Evolutionary conservation across 2,797 vertebrate genomes (phyloP), one percentile per base, ranked within the genome.

Genomic region (Spinus pinus): DNA sequence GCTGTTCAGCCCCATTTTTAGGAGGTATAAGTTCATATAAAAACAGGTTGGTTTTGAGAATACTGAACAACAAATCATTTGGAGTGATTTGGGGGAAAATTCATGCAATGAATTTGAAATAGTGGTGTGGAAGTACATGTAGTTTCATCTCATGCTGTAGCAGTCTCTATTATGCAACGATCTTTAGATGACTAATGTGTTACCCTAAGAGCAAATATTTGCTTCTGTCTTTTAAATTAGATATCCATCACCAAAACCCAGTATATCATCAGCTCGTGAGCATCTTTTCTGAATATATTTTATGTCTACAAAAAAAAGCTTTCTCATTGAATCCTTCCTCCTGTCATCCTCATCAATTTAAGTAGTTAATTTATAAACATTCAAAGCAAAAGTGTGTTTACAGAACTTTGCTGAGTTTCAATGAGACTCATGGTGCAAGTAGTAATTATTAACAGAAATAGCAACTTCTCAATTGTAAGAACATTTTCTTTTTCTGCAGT

Each of bases 391-490:
- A 90, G 15, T 20, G 10, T 77, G 27, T 91, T 78, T 75, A 61
- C 35, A 37, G 74, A 93, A 71, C 42, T 86, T 93, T 4, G 5
- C 66, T 50, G 56, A 75, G 54, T 92, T 96, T 90, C 90, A 73
- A 7, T 94, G 53, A 88, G 89, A 67, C 73, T 71, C 60, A 41
- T 50, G 19, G 71, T 72, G 47, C 69, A 95, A 74, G 61, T 64
- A 80, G 81, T 72, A 94, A 92, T 92, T 96, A 89, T 88, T 69
- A 89, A 81, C 44, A 85, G 77, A 85, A 86, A 50, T 54, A 94
- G 74, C 44, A 89, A 56, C 35, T 90, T n/a, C 61, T 50, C 46
- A 70, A 3, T 62, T 86, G 62, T 54, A 81, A 79, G 58, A 91
- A 90, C 54, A 50, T 92, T 91, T 91, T 92, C 31, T 91, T 87